Evolutionary conservation across 92 coral and sea anemone species (phyloP).

Genomic region (Scolanthus callimorphus): DNA sequence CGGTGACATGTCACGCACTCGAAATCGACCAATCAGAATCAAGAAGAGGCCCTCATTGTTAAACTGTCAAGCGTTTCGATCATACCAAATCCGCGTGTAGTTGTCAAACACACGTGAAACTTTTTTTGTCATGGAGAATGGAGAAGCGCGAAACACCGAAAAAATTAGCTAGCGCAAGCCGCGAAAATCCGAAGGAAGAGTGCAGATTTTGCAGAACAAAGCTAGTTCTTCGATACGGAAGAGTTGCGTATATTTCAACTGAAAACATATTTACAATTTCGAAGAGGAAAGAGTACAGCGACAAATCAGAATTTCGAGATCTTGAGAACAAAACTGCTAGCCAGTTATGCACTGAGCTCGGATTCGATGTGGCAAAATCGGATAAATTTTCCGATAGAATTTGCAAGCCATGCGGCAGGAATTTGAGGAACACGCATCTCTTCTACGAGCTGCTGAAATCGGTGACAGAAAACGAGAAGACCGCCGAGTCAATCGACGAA

Average conservation of each 20-base stretch:
- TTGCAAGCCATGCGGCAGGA: background rate
- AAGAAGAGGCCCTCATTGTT: background rate
- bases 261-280: background rate
- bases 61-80: background rate
- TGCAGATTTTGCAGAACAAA: background rate
- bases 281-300: background rate
- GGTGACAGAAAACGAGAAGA: background rate
- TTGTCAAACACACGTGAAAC: background rate
- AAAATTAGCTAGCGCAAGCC: too few species aligned
- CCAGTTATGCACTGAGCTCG: background rate
- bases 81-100: background rate
- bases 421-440: background rate
- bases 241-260: background rate
- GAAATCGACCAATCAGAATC: background rate
- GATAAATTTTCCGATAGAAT: background rate
- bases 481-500: too few species aligned
- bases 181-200: too few species aligned
- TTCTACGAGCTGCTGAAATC: background rate
- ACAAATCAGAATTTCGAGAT: background rate
- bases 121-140: background rate
- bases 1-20: background rate
- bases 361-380: background rate
- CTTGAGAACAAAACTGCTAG: background rate
- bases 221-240: background rate
- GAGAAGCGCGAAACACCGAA: background rate